A percentile compares a stretch with the other conserved stretches of the same genome.
Evolutionary conservation across 2,113 vertebrate genomes (phyloP).

Genomic region (Silurus asotus): DNA sequence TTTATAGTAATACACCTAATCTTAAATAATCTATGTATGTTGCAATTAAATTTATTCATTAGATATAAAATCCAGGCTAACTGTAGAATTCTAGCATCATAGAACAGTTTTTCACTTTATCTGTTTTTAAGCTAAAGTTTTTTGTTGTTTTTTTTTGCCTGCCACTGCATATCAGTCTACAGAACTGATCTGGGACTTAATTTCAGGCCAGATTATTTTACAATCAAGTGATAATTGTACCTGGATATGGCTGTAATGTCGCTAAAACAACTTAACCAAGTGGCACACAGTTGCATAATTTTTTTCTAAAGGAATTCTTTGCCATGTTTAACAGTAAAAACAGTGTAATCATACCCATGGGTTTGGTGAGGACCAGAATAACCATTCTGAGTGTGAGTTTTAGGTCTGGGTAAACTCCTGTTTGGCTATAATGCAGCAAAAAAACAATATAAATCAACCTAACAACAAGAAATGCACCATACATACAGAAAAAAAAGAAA

Average conservation of each 20-base stretch:
- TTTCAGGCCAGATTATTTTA: not conserved
- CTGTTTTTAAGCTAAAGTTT: constrained; percentile 8
- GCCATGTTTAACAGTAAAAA: not conserved
- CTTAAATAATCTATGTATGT: not conserved
- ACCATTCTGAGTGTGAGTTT: not conserved
- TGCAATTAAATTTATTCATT: not conserved
- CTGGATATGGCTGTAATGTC: not conserved
- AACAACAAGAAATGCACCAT: not conserved
- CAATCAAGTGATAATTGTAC: not conserved
- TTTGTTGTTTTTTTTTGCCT: not conserved
- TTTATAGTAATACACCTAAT: not conserved
- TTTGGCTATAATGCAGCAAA: not conserved
- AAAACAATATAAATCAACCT: not conserved
- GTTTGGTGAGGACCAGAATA: not conserved
- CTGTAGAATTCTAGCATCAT: constrained; percentile 9
- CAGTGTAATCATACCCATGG: not conserved
- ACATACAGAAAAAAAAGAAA: not conserved
- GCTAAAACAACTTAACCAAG: not conserved
- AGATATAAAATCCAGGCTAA: too few species aligned
- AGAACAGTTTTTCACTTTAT: constrained; percentile 23
- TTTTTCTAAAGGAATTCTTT: not conserved
- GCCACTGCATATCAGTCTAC: not conserved
- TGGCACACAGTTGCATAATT: not conserved
- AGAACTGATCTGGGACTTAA: not conserved
- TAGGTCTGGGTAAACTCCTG: not conserved